Base-by-base conservation (phyloP, 2,797 vertebrate genomes). In the Oreonectes daqikongensis region DNA sequence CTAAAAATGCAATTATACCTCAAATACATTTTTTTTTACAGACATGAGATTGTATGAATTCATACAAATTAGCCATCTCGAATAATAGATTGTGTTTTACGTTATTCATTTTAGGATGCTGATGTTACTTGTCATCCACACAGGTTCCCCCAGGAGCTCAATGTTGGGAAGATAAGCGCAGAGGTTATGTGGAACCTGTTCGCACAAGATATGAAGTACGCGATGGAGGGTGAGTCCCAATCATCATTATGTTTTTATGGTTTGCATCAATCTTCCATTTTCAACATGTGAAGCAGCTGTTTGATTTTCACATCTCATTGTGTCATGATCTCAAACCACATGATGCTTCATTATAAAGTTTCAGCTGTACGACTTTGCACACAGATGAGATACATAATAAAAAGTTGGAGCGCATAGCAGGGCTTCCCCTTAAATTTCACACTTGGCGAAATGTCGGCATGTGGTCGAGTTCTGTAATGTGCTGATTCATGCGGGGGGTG, bases 121-220 rank as follows among this genome's bases (percentile, higher is more conserved):
- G 22, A 66, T 55, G 48, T 60, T 46, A 11, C 14, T 66, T 72
- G 10, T 28, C 42, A 5, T 83, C 60, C 48, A 20, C 35, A 55
- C 86, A 99, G 98, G 89, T 99, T 99, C 86, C 98, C 97, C 10
- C 98, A 99, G 86, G 98, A 99, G 75, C 92, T 99, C 78, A 99
- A 99, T 0, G 98, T 99, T 82, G 98, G 98, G 66, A 99, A 99
- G 90, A 99, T 99, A 91, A 99, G 98, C 0, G 97, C 98, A 0
- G 97, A 99, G 86, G 98, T 99, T 79, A 99, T 99, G 98, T 99
- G 98, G 98, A 99, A 96, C 85, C 92, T 98, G 78, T 99, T 99
- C 88, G 97, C 98, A 84, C 98, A 99, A 87, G 98, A 99, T 87
- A 99, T 99, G 98, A 99, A 97, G 89, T 99, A 99, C 0, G 98